A percentile compares a stretch with the other conserved stretches of the same genome.
Conservation (phyloP, 2,888 invertebrate genomes). For the Xylophagus ater region DNA sequence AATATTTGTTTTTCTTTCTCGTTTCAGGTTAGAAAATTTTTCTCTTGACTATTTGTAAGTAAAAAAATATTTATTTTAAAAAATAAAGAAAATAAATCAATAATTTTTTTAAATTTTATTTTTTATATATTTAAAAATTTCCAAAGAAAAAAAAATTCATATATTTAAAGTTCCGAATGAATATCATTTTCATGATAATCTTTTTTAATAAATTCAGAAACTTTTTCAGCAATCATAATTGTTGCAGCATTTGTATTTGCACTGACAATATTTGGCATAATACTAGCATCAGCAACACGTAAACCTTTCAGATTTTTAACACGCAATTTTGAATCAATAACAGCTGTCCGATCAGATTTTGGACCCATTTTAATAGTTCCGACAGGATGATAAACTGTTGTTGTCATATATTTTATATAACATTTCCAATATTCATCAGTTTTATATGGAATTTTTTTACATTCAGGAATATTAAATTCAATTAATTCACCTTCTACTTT, state of each 20-base stretch:
- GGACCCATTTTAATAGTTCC: slow-evolving; percentile 55
- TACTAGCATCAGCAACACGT: slow-evolving; percentile 53
- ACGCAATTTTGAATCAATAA: slow-evolving; percentile 45
- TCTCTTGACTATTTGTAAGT: too few species aligned
- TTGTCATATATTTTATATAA: slow-evolving; percentile 61
- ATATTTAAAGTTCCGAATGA: too few species aligned
- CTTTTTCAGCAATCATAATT: slow-evolving; percentile 56
- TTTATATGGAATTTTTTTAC: too few species aligned
- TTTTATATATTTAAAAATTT: too few species aligned
- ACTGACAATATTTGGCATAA: slow-evolving; percentile 51
- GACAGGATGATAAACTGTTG: slow-evolving; percentile 66
- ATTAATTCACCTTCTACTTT: slow-evolving; percentile 29
- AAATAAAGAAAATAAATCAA: too few species aligned
- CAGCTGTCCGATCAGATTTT: slow-evolving; percentile 37
- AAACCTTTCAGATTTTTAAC: slow-evolving; percentile 44
- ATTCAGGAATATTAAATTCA: background rate
- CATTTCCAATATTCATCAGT: slow-evolving; percentile 84
- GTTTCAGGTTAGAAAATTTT: too few species aligned
- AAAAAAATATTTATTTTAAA: too few species aligned
- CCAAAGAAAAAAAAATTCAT: too few species aligned
- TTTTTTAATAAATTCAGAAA: slow-evolving; percentile 50
- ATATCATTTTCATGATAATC: too few species aligned
- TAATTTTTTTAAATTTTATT: too few species aligned
- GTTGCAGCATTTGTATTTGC: slow-evolving; percentile 52
- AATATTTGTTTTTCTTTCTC: too few species aligned